Conservation (phyloP, 1,140 invertebrate species). For the Diorhabda elongata region DNA sequence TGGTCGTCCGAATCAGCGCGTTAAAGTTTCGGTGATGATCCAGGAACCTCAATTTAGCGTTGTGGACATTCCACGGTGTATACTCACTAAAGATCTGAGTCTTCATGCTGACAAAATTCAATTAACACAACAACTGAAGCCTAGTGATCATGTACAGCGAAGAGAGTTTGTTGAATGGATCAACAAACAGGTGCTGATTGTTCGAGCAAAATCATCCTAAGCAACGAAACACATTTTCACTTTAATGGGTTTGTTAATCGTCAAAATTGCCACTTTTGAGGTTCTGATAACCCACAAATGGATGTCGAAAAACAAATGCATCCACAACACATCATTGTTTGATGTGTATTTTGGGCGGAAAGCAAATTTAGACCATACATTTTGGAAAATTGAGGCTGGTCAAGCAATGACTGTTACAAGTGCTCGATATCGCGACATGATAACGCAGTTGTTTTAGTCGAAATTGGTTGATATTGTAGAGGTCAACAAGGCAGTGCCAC, state of each 20-base stretch:
- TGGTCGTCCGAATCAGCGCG: too few relatives aligned
- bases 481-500: not conserved
- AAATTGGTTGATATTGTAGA: slow-evolving; percentile 7
- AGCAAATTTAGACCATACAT: slow-evolving; percentile 13
- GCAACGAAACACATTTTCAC: too few relatives aligned
- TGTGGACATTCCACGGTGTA: too few relatives aligned
- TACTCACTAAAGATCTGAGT: too few relatives aligned
- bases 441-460: slow-evolving; percentile 3
- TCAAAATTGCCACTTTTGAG: slow-evolving; percentile 40
- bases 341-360: slow-evolving; percentile 15
- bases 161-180: too few relatives aligned
- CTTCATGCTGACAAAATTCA: too few relatives aligned
- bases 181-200: too few relatives aligned
- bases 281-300: slow-evolving; percentile 35
- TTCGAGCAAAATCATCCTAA: too few relatives aligned
- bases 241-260: not conserved
- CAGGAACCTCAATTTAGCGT: too few relatives aligned
- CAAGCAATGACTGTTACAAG: slow-evolving; percentile 11
- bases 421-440: slow-evolving; percentile 11
- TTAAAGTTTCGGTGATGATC: too few relatives aligned
- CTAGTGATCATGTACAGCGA: too few relatives aligned
- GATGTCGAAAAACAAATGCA: slow-evolving; percentile 41
- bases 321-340: slow-evolving; percentile 41
- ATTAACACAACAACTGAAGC: too few relatives aligned
- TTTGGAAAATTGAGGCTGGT: slow-evolving; percentile 16